phyloP scores from a whole-genome alignment of 2,113 vertebrate species.

The Stigmatopora nigra region DNA sequence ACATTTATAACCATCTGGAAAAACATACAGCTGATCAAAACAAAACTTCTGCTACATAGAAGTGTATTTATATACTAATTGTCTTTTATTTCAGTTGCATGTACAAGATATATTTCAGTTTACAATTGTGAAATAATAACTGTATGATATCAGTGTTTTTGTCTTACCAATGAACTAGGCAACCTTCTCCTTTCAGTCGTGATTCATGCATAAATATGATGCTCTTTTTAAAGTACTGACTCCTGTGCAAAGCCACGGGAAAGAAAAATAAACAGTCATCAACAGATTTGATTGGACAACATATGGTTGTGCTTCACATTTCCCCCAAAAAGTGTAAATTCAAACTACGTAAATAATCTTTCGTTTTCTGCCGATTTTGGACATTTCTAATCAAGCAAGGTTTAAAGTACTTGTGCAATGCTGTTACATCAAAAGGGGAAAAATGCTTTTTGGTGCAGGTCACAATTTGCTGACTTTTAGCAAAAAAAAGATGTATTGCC shows the following conservation, averaged over 20 bases:
- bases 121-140: background rate
- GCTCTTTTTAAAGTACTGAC: slow-evolving; percentile 89
- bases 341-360: background rate
- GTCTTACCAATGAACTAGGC: slow-evolving; percentile 89
- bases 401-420: too few species aligned
- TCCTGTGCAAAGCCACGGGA: slow-evolving; percentile 59
- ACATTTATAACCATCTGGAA: background rate
- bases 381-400: background rate
- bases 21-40: background rate
- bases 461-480: too few species aligned
- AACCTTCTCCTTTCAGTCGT: slow-evolving; percentile 81
- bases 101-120: background rate
- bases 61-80: background rate
- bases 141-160: background rate
- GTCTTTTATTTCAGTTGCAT: background rate
- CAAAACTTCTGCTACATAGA: background rate
- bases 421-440: too few species aligned
- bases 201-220: slow-evolving; percentile 92
- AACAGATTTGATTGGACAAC: background rate
- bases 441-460: too few species aligned
- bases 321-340: background rate
- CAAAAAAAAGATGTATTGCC: too few species aligned
- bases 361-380: background rate
- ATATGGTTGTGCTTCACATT: background rate
- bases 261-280: background rate